Conservation (phyloP, 2,888 invertebrate species). For the Parochlus steinenii region DNA sequence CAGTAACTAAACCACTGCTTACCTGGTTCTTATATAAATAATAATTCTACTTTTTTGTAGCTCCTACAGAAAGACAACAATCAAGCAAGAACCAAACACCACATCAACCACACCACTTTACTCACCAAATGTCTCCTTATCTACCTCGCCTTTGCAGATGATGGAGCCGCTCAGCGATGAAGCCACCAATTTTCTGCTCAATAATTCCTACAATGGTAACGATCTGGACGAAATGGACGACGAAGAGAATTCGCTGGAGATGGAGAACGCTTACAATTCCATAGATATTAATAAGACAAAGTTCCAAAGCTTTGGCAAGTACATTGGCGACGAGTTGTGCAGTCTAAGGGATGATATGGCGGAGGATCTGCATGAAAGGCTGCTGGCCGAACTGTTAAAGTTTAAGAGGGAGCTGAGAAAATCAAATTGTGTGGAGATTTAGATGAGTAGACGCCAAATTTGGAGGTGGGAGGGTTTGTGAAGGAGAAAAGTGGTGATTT, state of each 20-base stretch:
- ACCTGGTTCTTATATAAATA: not conserved
- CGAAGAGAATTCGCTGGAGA: slow-evolving; percentile 9
- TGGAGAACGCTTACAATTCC: slow-evolving; percentile 7
- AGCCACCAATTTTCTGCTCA: slow-evolving; percentile 10
- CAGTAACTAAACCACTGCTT: slow-evolving; percentile 8
- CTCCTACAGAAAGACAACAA: slow-evolving; percentile 7
- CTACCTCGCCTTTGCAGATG: slow-evolving; percentile 11
- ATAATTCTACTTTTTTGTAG: not conserved
- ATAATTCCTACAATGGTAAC: slow-evolving; percentile 11
- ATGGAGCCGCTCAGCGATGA: slow-evolving; percentile 10
- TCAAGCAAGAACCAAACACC: slow-evolving; percentile 7
- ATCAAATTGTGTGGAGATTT: slow-evolving; percentile 9
- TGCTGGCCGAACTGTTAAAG: slow-evolving; percentile 8
- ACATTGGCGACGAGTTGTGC: slow-evolving; percentile 11
- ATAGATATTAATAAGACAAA: slow-evolving; percentile 11
- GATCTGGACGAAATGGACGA: slow-evolving; percentile 9
- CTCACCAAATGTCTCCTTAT: slow-evolving; percentile 10
- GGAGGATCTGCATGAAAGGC: slow-evolving; percentile 10
- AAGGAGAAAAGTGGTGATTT: too few relatives aligned
- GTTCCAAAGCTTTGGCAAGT: slow-evolving; percentile 11
- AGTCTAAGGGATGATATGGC: slow-evolving; percentile 5
- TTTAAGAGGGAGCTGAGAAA: slow-evolving; percentile 10
- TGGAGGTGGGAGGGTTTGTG: too few relatives aligned
- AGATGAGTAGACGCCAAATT: too few relatives aligned
- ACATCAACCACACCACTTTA: slow-evolving; percentile 5